Base-by-base conservation (phyloP, 2,888 invertebrate species). In the Salticus scenicus region DNA sequence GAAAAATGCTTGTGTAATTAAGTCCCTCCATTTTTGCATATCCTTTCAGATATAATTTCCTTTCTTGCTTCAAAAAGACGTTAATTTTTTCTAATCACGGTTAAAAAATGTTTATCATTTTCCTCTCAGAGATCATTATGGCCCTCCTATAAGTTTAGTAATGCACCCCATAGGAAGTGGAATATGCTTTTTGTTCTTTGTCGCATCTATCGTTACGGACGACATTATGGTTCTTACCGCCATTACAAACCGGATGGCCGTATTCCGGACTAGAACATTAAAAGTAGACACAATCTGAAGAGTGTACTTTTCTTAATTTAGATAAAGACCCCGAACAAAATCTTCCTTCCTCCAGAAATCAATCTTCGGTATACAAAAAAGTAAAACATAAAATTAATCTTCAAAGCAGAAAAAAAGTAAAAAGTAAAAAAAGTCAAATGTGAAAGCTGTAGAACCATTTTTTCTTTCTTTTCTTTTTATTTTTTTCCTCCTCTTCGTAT, bases 241-340 rank as follows among this genome's bases (percentile, higher is more conserved):
- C 64, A 79, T 79, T 73, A 72, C 33, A 51, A 73, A 74, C 74
- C 82, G 82, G 82, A 82, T 75, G 75, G 27, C 27, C 31, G 67
- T 47, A 51, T 42, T 37, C 76, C 27, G 28, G 47, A 69, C n/a
- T 69, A n/a, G 82, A 82, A 82, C 75, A 80, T 80, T 80, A 80
- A 73, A 73, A 73, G 73, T 66, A 51, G 47, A 66, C 67, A 67
- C 66, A 82, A 82, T 82, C 82, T 69, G 71, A 75, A 64, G 82
- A 75, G 64, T 75, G 17, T 82, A 75, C 82, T 75, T 71, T 75
- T 81, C 74, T 82, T 82, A 82, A 82, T 82, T 82, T 82, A 82
- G 82, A 82, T 82, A 82, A 82, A 82, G 71, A 82, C 70, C 42
- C 33, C 64, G 74, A 82, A 70, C 74, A 71, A 64, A 81, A 82